Percentiles rank a stretch among this genome's conserved stretches.
phyloP scores from a whole-genome alignment of 2,888 invertebrate species.

The Ormyrus labotus region DNA sequence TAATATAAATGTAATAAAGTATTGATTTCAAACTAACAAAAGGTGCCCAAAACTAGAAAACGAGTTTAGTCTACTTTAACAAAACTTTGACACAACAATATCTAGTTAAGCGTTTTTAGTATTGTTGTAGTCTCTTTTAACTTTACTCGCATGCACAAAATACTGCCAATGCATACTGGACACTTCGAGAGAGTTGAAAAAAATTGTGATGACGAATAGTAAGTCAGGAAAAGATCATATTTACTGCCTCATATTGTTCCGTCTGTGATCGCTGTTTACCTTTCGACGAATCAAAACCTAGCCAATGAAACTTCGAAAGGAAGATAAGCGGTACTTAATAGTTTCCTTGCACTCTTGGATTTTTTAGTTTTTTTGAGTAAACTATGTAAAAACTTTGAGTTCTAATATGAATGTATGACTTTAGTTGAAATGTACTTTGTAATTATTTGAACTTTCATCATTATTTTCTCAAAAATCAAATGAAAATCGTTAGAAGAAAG shows the following conservation, averaged over 20 bases:
- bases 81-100: conserved; percentile 43
- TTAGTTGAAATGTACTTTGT: conserved; percentile 18
- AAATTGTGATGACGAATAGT: conserved; percentile 53
- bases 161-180: conserved; percentile 53
- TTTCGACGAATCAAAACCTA: conserved; percentile 42
- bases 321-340: conserved; percentile 36
- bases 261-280: conserved; percentile 41
- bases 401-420: conserved; percentile 20
- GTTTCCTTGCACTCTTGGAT: conserved; percentile 11
- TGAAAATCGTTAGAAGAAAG: conserved; percentile 26
- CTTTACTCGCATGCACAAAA: conserved; percentile 52
- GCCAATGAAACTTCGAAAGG: conserved; percentile 14
- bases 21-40: conserved; percentile 32
- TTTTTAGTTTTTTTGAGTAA: background rate
- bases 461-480: conserved; percentile 15
- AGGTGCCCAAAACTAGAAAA: conserved; percentile 39
- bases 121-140: conserved; percentile 47
- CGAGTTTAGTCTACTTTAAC: conserved; percentile 28
- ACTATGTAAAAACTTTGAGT: background rate
- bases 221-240: conserved; percentile 37
- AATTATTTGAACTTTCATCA: conserved; percentile 11
- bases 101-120: conserved; percentile 33
- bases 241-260: conserved; percentile 44
- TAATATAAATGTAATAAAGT: background rate
- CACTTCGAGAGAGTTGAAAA: conserved; percentile 39